These are phyloP conservation scores for Plectrocnemia conspersa DNA, from an alignment of 1,140 invertebrate species.

Conservation along the genomic window DNA sequence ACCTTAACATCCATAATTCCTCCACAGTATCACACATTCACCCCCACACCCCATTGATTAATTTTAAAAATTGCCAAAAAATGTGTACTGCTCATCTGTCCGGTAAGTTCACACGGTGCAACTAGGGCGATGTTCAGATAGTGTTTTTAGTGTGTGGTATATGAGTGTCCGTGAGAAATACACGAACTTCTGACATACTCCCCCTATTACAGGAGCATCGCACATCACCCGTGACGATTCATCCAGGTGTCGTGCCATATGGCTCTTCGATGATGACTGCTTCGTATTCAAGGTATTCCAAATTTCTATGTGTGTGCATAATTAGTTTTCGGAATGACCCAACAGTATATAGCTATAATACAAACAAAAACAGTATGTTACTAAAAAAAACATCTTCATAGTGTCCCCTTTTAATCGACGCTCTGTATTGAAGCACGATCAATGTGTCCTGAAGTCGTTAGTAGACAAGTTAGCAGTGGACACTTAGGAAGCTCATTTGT, in stretches of 20 bases:
- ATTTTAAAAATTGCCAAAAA: not conserved
- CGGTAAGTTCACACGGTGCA: not conserved
- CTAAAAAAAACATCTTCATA: no score
- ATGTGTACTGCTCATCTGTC: not conserved
- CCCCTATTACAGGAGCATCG: constrained; percentile 7
- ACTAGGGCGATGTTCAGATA: not conserved
- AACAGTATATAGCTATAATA: no score
- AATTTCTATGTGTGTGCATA: constrained; percentile 6
- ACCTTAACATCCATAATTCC: constrained; percentile 6
- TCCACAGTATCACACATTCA: not conserved
- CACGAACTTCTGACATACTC: not conserved
- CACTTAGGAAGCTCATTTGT: constrained; percentile 12
- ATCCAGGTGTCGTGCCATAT: constrained; percentile 34
- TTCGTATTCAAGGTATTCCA: constrained; percentile 8
- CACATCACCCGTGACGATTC: constrained; percentile 18
- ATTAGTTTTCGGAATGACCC: constrained; percentile 15
- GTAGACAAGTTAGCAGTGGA: no score
- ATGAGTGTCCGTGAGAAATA: constrained; percentile 11
- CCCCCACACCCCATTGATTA: not conserved
- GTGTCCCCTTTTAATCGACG: no score
- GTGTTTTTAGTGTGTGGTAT: not conserved
- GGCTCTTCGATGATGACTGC: constrained; percentile 18
- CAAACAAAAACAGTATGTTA: no score
- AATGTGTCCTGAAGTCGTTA: no score
- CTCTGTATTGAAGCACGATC: no score